Evolutionary conservation across 1,140 invertebrate species (phyloP).

Genomic region (Olivierus martensii): DNA sequence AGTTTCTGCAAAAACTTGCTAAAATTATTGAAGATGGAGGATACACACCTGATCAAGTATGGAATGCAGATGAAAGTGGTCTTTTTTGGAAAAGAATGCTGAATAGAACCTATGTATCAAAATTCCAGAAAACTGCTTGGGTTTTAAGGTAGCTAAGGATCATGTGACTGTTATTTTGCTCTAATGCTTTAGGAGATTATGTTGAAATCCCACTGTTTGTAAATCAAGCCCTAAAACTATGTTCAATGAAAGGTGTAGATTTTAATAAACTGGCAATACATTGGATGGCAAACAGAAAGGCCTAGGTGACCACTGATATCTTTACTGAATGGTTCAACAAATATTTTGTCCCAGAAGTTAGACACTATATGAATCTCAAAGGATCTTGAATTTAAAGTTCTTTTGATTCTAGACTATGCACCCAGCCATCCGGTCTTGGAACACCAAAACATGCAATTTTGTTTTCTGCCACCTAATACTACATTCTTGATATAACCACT

Average conservation of each 20-base stretch:
- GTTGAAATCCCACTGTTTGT: slow-evolving; percentile 33
- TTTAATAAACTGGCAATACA: slow-evolving; percentile 28
- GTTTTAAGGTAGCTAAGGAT: slow-evolving; percentile 34
- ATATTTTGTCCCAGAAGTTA: slow-evolving; percentile 4
- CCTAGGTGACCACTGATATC: slow-evolving; percentile 28
- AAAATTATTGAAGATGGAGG: neutral
- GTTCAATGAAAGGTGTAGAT: slow-evolving; percentile 27
- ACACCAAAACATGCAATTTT: neutral
- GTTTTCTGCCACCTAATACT: neutral
- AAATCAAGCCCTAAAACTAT: slow-evolving; percentile 24
- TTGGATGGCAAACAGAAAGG: slow-evolving; percentile 30
- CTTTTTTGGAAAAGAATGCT: slow-evolving; percentile 27
- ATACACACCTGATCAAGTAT: neutral
- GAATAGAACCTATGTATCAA: slow-evolving; percentile 18
- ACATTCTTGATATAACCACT: neutral
- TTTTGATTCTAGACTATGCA: neutral
- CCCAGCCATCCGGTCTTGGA: neutral
- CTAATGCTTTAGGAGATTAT: slow-evolving; percentile 31
- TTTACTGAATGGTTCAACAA: slow-evolving; percentile 28
- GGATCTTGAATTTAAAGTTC: slow-evolving; percentile 5
- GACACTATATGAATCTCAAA: slow-evolving; percentile 6
- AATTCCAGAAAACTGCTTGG: slow-evolving; percentile 26
- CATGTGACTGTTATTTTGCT: slow-evolving; percentile 29
- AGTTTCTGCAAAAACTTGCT: neutral
- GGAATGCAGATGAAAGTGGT: neutral